These are phyloP conservation scores for Montipora efflorescens DNA, from an alignment of 64 coral and sea anemone species.

Conservation along the genomic window DNA sequence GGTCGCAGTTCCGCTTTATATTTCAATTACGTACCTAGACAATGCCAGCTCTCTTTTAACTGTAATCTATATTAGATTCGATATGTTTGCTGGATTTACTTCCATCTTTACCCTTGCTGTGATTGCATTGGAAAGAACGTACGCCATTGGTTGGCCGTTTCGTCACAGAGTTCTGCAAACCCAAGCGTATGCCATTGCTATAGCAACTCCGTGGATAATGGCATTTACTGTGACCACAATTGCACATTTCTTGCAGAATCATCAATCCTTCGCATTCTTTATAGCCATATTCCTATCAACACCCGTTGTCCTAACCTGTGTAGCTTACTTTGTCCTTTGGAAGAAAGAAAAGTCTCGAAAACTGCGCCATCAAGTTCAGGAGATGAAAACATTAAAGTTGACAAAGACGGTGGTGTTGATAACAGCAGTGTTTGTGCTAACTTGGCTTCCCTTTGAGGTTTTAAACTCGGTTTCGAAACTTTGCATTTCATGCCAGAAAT, in stretches of 20 bases:
- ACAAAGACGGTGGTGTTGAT: not conserved
- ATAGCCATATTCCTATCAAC: not conserved
- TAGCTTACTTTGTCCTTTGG: not conserved
- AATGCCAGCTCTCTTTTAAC: not conserved
- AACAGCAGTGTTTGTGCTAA: not conserved
- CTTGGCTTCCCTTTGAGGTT: constrained; percentile 19
- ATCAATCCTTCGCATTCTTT: not conserved
- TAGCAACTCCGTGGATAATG: not conserved
- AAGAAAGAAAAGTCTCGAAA: not conserved
- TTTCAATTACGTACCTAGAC: not conserved
- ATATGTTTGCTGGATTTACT: constrained; percentile 36
- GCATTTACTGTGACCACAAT: not conserved
- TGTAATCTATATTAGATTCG: not conserved
- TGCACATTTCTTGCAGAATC: too few species aligned
- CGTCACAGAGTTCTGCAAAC: not conserved
- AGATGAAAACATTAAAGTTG: not conserved
- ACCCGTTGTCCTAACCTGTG: not conserved
- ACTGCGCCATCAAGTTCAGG: not conserved
- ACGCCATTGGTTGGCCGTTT: constrained; percentile 35
- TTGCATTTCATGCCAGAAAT: not conserved
- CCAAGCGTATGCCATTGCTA: not conserved
- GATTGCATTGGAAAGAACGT: constrained; percentile 44
- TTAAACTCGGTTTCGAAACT: not conserved
- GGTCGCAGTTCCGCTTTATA: not conserved
- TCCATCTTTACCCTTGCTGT: constrained; percentile 27